These are phyloP conservation scores for Trichoplusia ni DNA, from an alignment of 1,140 invertebrate genomes.

Conservation along the genomic window DNA sequence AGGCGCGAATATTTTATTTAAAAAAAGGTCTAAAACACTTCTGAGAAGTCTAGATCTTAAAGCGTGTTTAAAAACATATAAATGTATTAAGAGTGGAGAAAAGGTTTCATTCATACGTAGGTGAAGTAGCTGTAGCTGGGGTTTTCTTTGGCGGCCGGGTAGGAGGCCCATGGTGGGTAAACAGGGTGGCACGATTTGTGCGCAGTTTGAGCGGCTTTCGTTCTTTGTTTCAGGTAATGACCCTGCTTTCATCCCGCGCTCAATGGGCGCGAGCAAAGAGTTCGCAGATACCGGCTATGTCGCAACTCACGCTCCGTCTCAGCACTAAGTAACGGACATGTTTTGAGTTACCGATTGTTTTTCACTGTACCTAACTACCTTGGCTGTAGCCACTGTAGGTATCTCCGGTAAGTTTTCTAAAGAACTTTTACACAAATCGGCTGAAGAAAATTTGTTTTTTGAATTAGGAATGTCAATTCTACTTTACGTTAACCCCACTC, in stretches of 20 bases:
- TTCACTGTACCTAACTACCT: not conserved
- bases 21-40: slow-evolving; percentile 11
- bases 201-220: slow-evolving; percentile 71
- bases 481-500: too few species aligned
- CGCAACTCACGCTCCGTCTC: slow-evolving; percentile 1
- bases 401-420: not conserved
- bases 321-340: slow-evolving; percentile 27
- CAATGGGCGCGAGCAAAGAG: slow-evolving; percentile 69
- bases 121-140: slow-evolving; percentile 72
- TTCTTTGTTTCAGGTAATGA: slow-evolving; percentile 80
- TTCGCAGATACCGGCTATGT: slow-evolving; percentile 58
- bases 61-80: slow-evolving; percentile 26
- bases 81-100: slow-evolving; percentile 53
- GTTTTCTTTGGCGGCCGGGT: slow-evolving; percentile 72
- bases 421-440: too few species aligned
- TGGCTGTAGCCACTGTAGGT: not conserved
- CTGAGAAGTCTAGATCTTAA: not conserved
- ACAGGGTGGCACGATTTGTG: slow-evolving; percentile 74
- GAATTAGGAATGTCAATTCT: too few species aligned
- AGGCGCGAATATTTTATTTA: slow-evolving; percentile 12
- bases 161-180: slow-evolving; percentile 70
- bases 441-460: too few species aligned
- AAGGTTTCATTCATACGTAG: slow-evolving; percentile 63
- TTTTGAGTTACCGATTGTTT: slow-evolving; percentile 19
- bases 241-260: slow-evolving; percentile 74